These are phyloP conservation scores for Leptopilina myrica DNA, from an alignment of 2,888 invertebrate genomes.

Conservation along the genomic window DNA sequence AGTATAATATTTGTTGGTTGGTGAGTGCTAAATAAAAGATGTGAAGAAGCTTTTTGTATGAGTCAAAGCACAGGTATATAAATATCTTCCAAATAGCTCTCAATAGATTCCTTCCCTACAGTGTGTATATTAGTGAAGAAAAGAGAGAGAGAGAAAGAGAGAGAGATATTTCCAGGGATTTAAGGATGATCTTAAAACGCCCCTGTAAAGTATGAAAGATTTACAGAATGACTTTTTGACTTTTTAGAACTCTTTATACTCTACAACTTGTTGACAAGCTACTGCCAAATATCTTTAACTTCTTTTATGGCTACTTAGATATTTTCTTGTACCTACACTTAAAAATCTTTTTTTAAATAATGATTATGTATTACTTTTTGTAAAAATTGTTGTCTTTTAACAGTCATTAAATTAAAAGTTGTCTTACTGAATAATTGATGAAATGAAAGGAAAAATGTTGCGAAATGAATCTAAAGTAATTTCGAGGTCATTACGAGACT, in stretches of 20 bases:
- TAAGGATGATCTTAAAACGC: background rate
- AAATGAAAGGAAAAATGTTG: background rate
- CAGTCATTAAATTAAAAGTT: too few species aligned
- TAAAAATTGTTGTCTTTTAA: too few species aligned
- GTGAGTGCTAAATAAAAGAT: too few species aligned
- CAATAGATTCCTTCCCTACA: conserved; percentile 10
- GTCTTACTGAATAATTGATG: background rate
- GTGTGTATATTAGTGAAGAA: background rate
- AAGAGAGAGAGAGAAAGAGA: background rate
- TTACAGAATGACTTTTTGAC: conserved; percentile 2
- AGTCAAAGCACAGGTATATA: conserved; percentile 24
- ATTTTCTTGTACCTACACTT: too few species aligned
- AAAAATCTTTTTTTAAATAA: too few species aligned
- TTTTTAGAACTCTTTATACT: background rate
- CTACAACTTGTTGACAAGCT: conserved; percentile 8
- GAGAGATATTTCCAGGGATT: conserved; percentile 13
- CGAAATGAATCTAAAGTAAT: conserved; percentile 2
- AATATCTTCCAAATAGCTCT: conserved; percentile 19
- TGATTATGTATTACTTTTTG: too few species aligned
- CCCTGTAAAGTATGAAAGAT: background rate
- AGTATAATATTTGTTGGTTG: too few species aligned
- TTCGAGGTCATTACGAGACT: conserved; percentile 16
- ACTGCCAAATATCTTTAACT: background rate
- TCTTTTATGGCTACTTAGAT: too few species aligned
- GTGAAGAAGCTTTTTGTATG: background rate